Percentiles rank a stretch among this genome's conserved stretches.
phyloP scores from a whole-genome alignment of 1,140 invertebrate species.

The Arion vulgaris region DNA sequence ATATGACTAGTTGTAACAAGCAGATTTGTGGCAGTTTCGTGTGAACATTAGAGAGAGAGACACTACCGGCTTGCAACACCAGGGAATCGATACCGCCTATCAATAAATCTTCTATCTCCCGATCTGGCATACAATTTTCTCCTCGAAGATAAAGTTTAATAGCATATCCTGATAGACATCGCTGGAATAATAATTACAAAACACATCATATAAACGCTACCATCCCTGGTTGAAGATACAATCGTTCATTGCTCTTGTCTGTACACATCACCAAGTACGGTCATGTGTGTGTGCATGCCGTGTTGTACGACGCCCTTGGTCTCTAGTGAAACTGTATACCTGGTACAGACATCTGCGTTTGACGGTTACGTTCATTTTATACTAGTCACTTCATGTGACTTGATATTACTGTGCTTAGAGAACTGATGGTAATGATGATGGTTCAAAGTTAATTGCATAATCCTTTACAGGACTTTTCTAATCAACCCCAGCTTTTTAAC shows the following conservation, averaged over 20 bases:
- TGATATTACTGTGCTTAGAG: too few species aligned
- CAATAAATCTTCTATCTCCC: background rate
- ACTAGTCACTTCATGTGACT: too few species aligned
- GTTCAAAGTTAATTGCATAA: too few species aligned
- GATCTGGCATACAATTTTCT: slow-evolving; percentile 7
- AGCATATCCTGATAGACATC: slow-evolving; percentile 19
- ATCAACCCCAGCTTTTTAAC: too few species aligned
- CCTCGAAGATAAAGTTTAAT: slow-evolving; percentile 8
- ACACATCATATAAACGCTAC: slow-evolving; percentile 2
- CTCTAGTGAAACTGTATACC: too few species aligned
- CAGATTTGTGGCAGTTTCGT: background rate
- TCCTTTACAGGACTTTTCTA: too few species aligned
- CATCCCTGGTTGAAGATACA: background rate
- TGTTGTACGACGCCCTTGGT: too few species aligned
- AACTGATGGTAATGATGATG: too few species aligned
- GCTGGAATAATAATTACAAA: slow-evolving; percentile 21
- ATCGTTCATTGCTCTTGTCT: background rate
- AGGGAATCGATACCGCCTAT: background rate
- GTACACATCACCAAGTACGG: background rate
- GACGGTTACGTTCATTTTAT: too few species aligned
- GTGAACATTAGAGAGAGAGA: background rate
- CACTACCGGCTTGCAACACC: background rate
- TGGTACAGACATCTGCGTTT: too few species aligned
- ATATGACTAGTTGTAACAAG: too few species aligned
- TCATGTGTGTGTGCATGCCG: too few species aligned